Conservation (phyloP, 53 echinoderm and acorn worm genomes). For the Temnopleurus reevesii region DNA sequence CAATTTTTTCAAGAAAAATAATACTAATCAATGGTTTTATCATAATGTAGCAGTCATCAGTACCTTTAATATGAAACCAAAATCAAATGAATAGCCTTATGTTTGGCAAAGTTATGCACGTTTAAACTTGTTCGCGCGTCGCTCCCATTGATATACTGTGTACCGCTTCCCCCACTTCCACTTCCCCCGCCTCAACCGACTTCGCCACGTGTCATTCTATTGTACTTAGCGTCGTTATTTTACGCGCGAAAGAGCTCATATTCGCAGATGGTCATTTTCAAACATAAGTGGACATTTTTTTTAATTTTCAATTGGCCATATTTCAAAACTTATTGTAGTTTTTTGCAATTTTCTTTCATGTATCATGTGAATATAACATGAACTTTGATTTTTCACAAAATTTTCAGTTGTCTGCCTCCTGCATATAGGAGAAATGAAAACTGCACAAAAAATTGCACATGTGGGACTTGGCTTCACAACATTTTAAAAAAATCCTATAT, state of each 20-base stretch:
- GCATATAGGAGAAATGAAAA: background rate
- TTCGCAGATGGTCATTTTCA: background rate
- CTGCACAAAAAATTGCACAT: background rate
- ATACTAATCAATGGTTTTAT: too few relatives aligned
- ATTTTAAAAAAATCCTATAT: background rate
- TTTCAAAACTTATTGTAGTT: background rate
- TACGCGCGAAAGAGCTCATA: background rate
- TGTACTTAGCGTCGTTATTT: background rate
- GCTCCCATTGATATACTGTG: background rate
- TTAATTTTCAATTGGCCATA: background rate
- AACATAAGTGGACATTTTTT: background rate
- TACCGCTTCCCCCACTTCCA: background rate
- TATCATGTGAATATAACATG: background rate
- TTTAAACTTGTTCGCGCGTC: background rate
- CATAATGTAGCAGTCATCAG: background rate
- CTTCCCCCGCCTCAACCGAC: too few relatives aligned
- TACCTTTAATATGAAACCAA: background rate
- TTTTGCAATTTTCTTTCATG: background rate
- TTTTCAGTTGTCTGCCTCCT: background rate
- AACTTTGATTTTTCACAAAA: slow-evolving; percentile 3
- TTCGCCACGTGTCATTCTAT: background rate
- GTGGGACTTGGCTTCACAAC: background rate
- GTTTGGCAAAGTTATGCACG: background rate
- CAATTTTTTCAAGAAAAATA: background rate
- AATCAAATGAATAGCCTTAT: background rate